Evolutionary conservation across 2,888 invertebrate genomes (phyloP).

Genomic region (Volucella zonaria): DNA sequence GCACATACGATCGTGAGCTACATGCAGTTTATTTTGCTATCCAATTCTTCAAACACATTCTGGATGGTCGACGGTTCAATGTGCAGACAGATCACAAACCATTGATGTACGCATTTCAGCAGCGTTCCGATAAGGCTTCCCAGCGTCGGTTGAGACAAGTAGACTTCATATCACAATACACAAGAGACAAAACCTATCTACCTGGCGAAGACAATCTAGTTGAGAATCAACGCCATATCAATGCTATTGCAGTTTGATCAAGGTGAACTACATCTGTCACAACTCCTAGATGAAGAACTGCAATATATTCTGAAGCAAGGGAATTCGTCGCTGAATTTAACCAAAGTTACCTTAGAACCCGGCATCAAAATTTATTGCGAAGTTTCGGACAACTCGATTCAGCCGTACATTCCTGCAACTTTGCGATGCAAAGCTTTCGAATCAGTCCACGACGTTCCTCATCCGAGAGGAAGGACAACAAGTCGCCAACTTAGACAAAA

Average conservation of each 20-base stretch:
- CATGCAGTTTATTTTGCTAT: constrained; percentile 4
- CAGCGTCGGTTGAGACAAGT: constrained; percentile 20
- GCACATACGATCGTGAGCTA: constrained; percentile 20
- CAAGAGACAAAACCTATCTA: constrained; percentile 1
- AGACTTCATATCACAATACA: constrained; percentile 12
- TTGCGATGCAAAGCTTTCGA: neutral
- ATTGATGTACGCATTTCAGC: constrained; percentile 13
- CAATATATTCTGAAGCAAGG: no score
- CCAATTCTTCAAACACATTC: constrained; percentile 9
- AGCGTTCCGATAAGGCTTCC: neutral
- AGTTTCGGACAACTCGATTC: neutral
- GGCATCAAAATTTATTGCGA: neutral
- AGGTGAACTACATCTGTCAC: neutral
- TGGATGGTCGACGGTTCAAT: constrained; percentile 8
- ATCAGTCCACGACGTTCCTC: neutral
- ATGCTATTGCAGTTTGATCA: constrained; percentile 12
- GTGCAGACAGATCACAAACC: neutral
- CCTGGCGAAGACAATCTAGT: constrained; percentile 13
- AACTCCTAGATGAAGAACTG: no score
- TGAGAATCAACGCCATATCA: constrained; percentile 5
- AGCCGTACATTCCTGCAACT: neutral
- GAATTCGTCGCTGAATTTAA: neutral
- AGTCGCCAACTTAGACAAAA: constrained; percentile 2
- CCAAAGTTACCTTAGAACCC: neutral
- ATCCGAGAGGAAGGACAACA: constrained; percentile 1